Evolutionary conservation across 2,888 invertebrate species (phyloP).

Genomic region (Eutolmus rufibarbis): DNA sequence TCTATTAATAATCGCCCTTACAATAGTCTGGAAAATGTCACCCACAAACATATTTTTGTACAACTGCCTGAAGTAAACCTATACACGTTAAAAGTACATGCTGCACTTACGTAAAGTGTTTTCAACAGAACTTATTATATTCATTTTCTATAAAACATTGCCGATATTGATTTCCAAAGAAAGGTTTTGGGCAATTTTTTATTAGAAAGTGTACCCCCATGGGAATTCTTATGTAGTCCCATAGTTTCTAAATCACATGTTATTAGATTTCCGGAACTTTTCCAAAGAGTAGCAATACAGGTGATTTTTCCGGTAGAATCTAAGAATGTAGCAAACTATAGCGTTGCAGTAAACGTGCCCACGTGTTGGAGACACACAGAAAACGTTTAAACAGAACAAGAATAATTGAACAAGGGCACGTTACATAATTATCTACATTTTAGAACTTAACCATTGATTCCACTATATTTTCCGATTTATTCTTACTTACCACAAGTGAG

Average conservation of each 20-base stretch:
- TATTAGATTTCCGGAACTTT: background rate
- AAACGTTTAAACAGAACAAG: background rate
- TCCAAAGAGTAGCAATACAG: background rate
- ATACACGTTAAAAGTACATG: background rate
- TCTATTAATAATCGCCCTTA: background rate
- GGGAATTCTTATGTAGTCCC: background rate
- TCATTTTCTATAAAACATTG: background rate
- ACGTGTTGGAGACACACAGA: background rate
- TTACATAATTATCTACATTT: background rate
- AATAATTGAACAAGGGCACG: background rate
- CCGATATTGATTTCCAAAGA: background rate
- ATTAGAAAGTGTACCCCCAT: background rate
- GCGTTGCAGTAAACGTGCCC: slow-evolving; percentile 3
- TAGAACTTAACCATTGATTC: background rate
- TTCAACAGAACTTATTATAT: background rate
- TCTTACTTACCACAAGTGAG: background rate
- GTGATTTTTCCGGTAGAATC: background rate
- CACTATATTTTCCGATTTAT: background rate
- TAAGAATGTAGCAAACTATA: background rate
- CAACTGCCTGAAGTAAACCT: background rate
- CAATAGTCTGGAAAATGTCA: background rate
- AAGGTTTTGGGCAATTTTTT: background rate
- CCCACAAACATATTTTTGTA: background rate
- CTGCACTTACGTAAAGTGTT: background rate
- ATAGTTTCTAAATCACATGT: background rate